Evolutionary conservation across 2,888 invertebrate species (phyloP), one percentile per base, ranked within the genome.

Genomic region (Barypeithes pellucidus): DNA sequence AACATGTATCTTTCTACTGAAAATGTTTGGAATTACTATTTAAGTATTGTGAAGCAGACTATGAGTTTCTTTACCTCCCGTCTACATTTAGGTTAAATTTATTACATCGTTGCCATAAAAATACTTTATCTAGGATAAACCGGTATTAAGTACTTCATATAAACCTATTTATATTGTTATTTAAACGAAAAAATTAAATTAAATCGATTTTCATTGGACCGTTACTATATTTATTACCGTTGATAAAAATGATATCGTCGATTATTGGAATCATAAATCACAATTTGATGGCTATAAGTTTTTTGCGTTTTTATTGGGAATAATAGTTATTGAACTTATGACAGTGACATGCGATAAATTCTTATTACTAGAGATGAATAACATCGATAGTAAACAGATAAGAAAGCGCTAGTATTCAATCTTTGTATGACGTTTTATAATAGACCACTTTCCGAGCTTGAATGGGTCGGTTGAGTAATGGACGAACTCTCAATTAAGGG

Each of bases 231-330:
- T 60, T 60, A 60, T 33, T 39, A 22, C 41, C 60, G 22, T 12
- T 41, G 41, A 60, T 59, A 59, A 60, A 41, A 60, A 18, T 20
- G 60, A 39, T 41, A 60, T 60, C 41, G 33, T 33, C 60, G 39
- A 60, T 60, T 60, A 41, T 60, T 60, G 41, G 7, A 2, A 18
- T 22, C 18, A 60, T 60, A 60, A 39, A 60, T 60, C 60, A 60
- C 41, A 14, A 41, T 18, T 60, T 60, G 60, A 57, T 36, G 36
- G 18, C 33, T 57, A 57, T 36, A 50, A 24, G 47, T 63, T 63
- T 43, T 63, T 47, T 29, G 43, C 43, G 24, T 33, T 63, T 63
- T 12, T 16, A 63, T 63, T 59, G n/a, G 36, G 9, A 8, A 22
- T 24, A 52, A 16, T 43, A 43, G 43, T 43, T 43, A 43, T 43